Base-by-base conservation (phyloP, 2,113 vertebrate species). In the Crotalus viridis region DNA sequence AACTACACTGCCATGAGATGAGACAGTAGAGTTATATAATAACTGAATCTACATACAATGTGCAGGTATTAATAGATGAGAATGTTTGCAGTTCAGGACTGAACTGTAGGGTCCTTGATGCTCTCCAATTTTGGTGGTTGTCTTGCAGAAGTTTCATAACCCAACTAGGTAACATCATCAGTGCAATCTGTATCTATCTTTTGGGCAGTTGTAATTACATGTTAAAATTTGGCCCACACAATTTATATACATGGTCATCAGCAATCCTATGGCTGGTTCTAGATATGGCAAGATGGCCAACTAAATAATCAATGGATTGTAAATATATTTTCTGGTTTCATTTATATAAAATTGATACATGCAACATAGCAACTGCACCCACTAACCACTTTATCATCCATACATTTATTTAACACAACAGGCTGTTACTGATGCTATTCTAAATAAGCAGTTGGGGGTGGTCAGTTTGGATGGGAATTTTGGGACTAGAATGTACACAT, bases 361-460 rank as follows among this genome's bases (percentile, higher is more conserved):
- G 15, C n/a, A 64, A 88, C n/a, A 28, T 64, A 10, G 57, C 28
- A 64, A 61, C 26, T 10, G 5, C 15, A 39, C 64, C 2, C 39
- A 39, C 87, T 93, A 88, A 93, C 91, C 96, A 90, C 43, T 89
- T 90, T 39, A 54, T 87, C 24, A 22, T 26, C 46, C 26, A 55
- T 87, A 87, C 10, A 52, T 88, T 51, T 26, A 5, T 64, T 57
- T 91, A 89, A 5, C 91, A 90, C 93, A 94, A 90, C 95, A 92
- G 88, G 92, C 89, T 86, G 93, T 96, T 96, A 95, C 93, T 95
- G 96, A 89, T 94, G 89, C 87, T 95, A 95, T 94, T 95, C 94
- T 94, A 96, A 97, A 94, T 90, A 85, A 96, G 64, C 87, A 95
- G 89, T 95, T 19, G 3, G 92, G 91, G 93, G 95, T 95, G 96